Base-by-base conservation (phyloP, 2,797 vertebrate genomes). In the Cossypha polioptera region DNA sequence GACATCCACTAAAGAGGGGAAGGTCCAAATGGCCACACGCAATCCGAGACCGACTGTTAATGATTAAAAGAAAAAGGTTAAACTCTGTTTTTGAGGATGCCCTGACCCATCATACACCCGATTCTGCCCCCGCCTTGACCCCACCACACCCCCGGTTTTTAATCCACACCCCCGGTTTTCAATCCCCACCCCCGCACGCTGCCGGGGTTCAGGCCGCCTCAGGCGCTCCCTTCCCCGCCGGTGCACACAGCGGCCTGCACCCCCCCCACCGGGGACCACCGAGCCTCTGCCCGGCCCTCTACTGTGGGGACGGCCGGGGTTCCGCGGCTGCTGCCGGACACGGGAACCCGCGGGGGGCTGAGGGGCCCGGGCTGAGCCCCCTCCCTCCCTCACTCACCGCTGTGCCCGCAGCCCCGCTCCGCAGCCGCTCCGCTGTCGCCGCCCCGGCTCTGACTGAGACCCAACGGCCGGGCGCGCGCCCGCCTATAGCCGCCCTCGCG, bases 361-460 rank as follows among this genome's bases (percentile, higher is more conserved):
- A 20, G 68, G 13, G 43, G 43, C 43, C 2, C 21, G 43, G 43
- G 43, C 11, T 13, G 43, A 45, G 43, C 43, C 20, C 43, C 6
- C 17, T 51, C 28, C 43, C 95, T 95, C 42, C 9, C 28, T 53
- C 50, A 48, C 95, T 95, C 91, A 96, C 95, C 96, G 88, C 13
- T 5, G 14, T 35, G 43, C 59, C 43, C 2, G 58, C 43, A 33
- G 14, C 15, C 62, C 33, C 51, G 24, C 33, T 12, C 4, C 2
- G 4, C 53, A 18, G 2, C n/a, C 17, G 5, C 2, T 0, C 3
- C 48, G 2, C 2, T 1, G 4, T 5, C 29, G 0, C 10, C 54
- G 57, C 58, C 61, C 48, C 75, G 5, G 51, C 61, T 29, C 58
- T 2, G 15, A 96, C 86, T 97, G 92, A 20, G 92, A 33, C 5